Evolutionary conservation across 2,888 invertebrate species (phyloP), one percentile per base, ranked within the genome.

Genomic region (Synanthedon tipuliformis): DNA sequence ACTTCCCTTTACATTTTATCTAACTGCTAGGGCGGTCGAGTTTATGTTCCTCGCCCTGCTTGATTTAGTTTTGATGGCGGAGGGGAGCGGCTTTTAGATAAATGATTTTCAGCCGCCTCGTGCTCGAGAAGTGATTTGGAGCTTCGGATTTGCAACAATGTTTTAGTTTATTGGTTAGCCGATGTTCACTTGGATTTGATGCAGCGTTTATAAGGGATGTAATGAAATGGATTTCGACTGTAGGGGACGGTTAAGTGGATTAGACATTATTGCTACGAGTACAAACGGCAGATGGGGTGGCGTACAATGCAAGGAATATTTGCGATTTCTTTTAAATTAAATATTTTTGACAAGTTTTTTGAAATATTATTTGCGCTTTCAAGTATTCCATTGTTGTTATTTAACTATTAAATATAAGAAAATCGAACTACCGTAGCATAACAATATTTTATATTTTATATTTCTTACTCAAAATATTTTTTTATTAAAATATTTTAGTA

Each of bases 1-100:
- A 85, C 76, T 78, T 79, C 81, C 79, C 78, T 81, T 79, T 74
- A 80, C 77, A 79, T 84, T 86, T 82, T 83, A 84, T 84, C 78
- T 82, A 74, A 85, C 78, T 81, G 82, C 77, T 73, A 82, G 84
- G 85, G 83, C 72, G 85, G 85, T 78, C 70, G 78, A 75, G 77
- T 83, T 85, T 83, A 85, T 81, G 79, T 74, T 75, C 78, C 71
- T 77, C 77, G 71, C 81, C 84, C 80, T 80, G 73, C 79, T 84
- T 85, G 84, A 86, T 86, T 80, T 80, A 81, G 83, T 83, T 86
- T 84, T 86, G 84, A 86, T 86, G 76, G 81, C 78, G 73, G 77
- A 76, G 79, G 81, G 85, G 81, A 75, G 74, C 73, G 75, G 80
- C 81, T 84, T 79, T 84, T 74, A 85, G 78, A 81, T 85, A 86